Evolutionary conservation across 1,140 invertebrate genomes (phyloP), one percentile per base, ranked within the genome.

Genomic region (Acarapis woodi): DNA sequence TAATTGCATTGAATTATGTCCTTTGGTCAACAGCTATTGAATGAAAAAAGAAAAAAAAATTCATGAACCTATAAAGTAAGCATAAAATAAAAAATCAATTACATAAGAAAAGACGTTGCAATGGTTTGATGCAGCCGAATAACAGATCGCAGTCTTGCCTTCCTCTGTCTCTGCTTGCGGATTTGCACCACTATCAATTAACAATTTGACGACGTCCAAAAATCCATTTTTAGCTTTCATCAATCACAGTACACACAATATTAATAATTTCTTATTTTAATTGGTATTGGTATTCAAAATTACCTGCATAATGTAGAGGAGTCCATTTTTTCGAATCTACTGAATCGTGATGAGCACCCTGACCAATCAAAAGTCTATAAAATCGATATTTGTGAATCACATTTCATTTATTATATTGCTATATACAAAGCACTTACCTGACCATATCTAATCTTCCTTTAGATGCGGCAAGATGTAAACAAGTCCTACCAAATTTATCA

Each of bases 361-460:
- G n/a, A n/a, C n/a, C n/a, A n/a, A n/a, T n/a, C n/a, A n/a, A n/a
- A n/a, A n/a, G n/a, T n/a, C n/a, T n/a, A n/a, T n/a, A n/a, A n/a
- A n/a, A n/a, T n/a, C n/a, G n/a, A n/a, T n/a, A n/a, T n/a, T n/a
- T n/a, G n/a, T n/a, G n/a, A n/a, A n/a, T n/a, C n/a, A n/a, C n/a
- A n/a, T n/a, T n/a, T n/a, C n/a, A n/a, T n/a, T 38, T 16, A 14
- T 8, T 38, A 10, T n/a, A n/a, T n/a, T n/a, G n/a, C n/a, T n/a
- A n/a, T n/a, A n/a, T n/a, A 41, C 78, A 78, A 19, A 97, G 63
- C 32, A 99, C 64, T 2, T 97, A 73, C 52, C 90, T 80, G 1
- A 93, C 82, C 85, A 97, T 94, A 54, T 90, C 79, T 47, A 78
- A 73, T 53, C 94, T 85, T 4, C 90, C 90, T 48, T 90, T 73